Evolutionary conservation across 2,797 vertebrate species (phyloP).

Genomic region (Poecilia picta): DNA sequence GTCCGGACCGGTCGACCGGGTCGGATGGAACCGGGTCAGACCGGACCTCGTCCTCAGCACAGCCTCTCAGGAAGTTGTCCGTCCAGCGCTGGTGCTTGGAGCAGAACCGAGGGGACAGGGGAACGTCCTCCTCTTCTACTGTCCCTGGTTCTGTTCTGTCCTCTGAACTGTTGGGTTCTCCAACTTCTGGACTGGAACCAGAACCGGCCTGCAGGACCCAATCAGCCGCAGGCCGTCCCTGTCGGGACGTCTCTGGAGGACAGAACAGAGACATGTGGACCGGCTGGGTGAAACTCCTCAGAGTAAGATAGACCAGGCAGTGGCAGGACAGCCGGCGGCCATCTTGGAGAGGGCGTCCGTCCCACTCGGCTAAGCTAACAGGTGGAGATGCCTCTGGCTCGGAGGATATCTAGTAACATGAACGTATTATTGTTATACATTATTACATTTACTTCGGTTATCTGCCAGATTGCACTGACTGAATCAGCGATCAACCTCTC

Average conservation of each 20-base stretch:
- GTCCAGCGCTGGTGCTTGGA: conserved; percentile 78
- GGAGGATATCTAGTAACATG: too few relatives aligned
- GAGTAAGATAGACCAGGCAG: too few relatives aligned
- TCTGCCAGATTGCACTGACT: too few relatives aligned
- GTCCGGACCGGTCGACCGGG: conserved; percentile 27
- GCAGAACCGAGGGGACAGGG: conserved; percentile 70
- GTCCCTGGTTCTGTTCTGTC: not conserved
- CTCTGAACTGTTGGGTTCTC: not conserved
- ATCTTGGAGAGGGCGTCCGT: too few relatives aligned
- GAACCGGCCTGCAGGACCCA: not conserved
- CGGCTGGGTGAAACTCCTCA: too few relatives aligned
- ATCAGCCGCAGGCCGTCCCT: too few relatives aligned
- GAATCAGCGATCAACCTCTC: too few relatives aligned
- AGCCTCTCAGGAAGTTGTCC: conserved; percentile 75
- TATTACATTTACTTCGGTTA: too few relatives aligned
- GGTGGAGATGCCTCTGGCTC: too few relatives aligned
- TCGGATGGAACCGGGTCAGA: conserved; percentile 7
- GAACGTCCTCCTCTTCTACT: not conserved
- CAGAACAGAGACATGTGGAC: not conserved
- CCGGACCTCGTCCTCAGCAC: conserved; percentile 61
- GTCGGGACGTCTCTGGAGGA: conserved; percentile 17
- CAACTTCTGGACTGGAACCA: not conserved
- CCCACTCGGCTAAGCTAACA: too few relatives aligned
- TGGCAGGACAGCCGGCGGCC: too few relatives aligned
- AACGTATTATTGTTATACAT: too few relatives aligned